phyloP scores from a whole-genome alignment of 2,888 invertebrate genomes.

The Cinara cedri region DNA sequence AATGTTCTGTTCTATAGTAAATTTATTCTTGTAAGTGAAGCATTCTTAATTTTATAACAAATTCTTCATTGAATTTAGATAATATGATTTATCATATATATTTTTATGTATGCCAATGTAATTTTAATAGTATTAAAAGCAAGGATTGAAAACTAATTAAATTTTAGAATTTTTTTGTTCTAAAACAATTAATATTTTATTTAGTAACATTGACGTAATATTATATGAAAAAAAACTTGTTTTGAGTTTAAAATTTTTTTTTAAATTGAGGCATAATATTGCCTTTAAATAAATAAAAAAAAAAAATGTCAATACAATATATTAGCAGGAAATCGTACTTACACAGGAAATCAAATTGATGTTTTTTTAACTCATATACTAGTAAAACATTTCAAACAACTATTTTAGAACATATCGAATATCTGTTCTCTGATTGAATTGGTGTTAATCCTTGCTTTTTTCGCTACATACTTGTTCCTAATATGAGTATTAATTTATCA shows the following conservation, averaged over 20 bases:
- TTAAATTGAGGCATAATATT: no score
- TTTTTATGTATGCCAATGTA: constrained; percentile 9
- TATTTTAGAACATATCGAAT: no score
- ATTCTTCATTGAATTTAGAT: background rate
- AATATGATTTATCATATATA: background rate
- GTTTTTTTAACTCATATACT: no score
- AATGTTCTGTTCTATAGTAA: background rate
- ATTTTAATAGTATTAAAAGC: constrained; percentile 10
- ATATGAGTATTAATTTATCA: constrained; percentile 33
- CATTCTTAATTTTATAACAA: background rate
- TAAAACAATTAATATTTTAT: no score
- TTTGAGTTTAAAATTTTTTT: no score
- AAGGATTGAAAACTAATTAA: constrained; percentile 28
- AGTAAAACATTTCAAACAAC: no score
- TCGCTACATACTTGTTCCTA: constrained; percentile 32
- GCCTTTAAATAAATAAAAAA: no score
- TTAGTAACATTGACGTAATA: no score
- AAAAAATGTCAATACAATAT: no score
- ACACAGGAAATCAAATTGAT: no score
- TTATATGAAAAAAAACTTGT: no score
- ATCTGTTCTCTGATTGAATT: background rate
- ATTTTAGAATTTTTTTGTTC: background rate
- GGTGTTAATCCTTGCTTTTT: constrained; percentile 18
- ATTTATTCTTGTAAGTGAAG: background rate
- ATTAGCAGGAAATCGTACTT: no score